phyloP scores from a whole-genome alignment of 2,888 invertebrate species.

The Galerucella nymphaeae region DNA sequence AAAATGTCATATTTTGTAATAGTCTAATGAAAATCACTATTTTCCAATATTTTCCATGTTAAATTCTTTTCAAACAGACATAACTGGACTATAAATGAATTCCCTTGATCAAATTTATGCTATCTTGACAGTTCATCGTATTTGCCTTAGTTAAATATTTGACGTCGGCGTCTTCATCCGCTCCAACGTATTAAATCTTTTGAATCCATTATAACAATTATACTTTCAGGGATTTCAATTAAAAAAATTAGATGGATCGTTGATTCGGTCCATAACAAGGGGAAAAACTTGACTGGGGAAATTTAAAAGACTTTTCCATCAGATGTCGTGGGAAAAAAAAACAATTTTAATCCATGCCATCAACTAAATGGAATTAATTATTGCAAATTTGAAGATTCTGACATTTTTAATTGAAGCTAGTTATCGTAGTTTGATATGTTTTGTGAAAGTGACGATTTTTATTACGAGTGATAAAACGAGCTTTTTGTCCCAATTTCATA shows the following conservation, averaged over 20 bases:
- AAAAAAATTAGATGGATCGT: slow-evolving; percentile 35
- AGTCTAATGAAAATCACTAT: too few relatives aligned
- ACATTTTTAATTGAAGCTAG: not conserved
- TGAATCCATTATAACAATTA: slow-evolving; percentile 46
- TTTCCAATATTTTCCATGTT: not conserved
- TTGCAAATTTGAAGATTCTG: not conserved
- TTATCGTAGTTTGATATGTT: not conserved
- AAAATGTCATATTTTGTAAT: too few relatives aligned
- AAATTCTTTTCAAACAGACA: not conserved
- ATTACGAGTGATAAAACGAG: too few relatives aligned
- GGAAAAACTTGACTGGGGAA: not conserved
- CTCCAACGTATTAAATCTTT: slow-evolving; percentile 34
- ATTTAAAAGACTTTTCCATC: slow-evolving; percentile 6
- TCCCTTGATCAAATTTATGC: slow-evolving; percentile 22
- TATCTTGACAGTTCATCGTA: slow-evolving; percentile 43
- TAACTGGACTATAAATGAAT: slow-evolving; percentile 14
- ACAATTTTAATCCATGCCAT: not conserved
- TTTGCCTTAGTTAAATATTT: slow-evolving; percentile 57
- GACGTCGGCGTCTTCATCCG: slow-evolving; percentile 46
- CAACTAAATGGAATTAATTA: not conserved
- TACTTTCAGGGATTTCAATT: slow-evolving; percentile 58
- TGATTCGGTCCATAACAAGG: slow-evolving; percentile 11
- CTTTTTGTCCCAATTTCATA: too few relatives aligned
- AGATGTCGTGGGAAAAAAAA: not conserved
- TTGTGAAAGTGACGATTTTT: too few relatives aligned